A percentile compares a stretch with the other conserved stretches of the same genome.
These are phyloP conservation scores for Deroplatys truncata DNA, from an alignment of 2,888 invertebrate species.

Conservation along the genomic window DNA sequence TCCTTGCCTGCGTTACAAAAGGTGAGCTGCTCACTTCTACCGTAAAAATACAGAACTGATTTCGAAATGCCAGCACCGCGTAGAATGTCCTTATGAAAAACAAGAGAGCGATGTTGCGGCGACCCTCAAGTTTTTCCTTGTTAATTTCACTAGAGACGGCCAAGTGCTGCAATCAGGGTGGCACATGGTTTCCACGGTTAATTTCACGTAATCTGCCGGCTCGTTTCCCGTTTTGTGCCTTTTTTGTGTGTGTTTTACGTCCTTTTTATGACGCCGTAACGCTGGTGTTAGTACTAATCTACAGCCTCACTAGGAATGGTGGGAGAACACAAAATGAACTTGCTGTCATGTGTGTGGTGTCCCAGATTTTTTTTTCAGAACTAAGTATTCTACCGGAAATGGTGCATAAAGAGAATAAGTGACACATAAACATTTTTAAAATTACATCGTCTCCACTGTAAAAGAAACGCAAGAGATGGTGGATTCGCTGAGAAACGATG, in stretches of 20 bases:
- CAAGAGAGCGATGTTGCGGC: background rate
- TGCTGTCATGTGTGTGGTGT: background rate
- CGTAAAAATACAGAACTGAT: background rate
- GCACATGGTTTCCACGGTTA: background rate
- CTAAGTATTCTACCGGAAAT: background rate
- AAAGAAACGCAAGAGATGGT: too few species aligned
- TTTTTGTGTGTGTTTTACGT: background rate
- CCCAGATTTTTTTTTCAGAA: background rate
- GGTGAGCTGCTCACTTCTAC: too few species aligned
- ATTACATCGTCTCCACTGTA: too few species aligned
- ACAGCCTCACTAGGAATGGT: background rate
- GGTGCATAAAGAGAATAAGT: too few species aligned
- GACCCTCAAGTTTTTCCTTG: background rate
- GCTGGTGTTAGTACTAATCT: background rate
- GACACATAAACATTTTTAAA: too few species aligned
- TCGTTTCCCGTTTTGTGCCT: background rate
- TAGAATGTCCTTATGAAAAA: background rate
- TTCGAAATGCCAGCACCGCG: too few species aligned
- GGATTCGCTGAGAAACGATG: too few species aligned
- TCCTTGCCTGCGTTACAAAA: too few species aligned
- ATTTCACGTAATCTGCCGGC: background rate
- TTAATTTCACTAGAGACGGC: background rate
- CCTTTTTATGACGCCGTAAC: background rate
- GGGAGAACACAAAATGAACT: background rate
- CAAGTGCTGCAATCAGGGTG: background rate